Evolutionary conservation across 1,140 invertebrate genomes (phyloP).

Genomic region (Tribolium castaneum): DNA sequence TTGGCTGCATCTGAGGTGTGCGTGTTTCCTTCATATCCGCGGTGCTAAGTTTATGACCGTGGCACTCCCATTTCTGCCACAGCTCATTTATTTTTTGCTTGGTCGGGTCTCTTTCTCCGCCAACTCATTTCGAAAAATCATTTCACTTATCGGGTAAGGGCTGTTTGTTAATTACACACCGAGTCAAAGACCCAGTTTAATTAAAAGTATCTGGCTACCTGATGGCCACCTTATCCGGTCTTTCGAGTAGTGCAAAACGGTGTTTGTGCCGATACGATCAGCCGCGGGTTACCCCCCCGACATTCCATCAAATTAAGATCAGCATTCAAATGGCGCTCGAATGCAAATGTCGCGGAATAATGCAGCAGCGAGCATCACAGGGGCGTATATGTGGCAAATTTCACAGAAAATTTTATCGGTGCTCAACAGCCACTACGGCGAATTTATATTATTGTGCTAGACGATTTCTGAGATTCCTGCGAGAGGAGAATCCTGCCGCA

Average conservation of each 20-base stretch:
- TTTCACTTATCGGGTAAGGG: slow-evolving; percentile 48
- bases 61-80: slow-evolving; percentile 47
- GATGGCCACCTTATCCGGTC: slow-evolving; percentile 54
- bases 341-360: slow-evolving; percentile 52
- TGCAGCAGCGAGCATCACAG: slow-evolving; percentile 40
- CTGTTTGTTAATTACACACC: slow-evolving; percentile 49
- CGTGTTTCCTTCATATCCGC: slow-evolving; percentile 19
- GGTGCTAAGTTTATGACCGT: slow-evolving; percentile 44
- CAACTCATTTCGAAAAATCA: slow-evolving; percentile 46
- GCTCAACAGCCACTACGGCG: slow-evolving; percentile 20
- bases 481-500: slow-evolving; percentile 3
- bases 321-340: slow-evolving; percentile 48
- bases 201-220: slow-evolving; percentile 44
- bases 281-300: slow-evolving; percentile 25
- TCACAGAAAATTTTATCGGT: slow-evolving; percentile 50
- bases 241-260: slow-evolving; percentile 50
- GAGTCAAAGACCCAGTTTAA: slow-evolving; percentile 48
- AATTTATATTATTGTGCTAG: slow-evolving; percentile 20
- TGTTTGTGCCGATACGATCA: slow-evolving; percentile 44
- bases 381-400: slow-evolving; percentile 45
- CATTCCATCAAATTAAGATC: slow-evolving; percentile 51
- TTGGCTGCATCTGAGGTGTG: slow-evolving; percentile 7
- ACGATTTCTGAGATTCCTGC: slow-evolving; percentile 16
- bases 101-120: slow-evolving; percentile 20
- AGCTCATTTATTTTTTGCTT: slow-evolving; percentile 51